These are phyloP conservation scores for Colletes gigas DNA, from an alignment of 1,140 invertebrate species.

Conservation along the genomic window DNA sequence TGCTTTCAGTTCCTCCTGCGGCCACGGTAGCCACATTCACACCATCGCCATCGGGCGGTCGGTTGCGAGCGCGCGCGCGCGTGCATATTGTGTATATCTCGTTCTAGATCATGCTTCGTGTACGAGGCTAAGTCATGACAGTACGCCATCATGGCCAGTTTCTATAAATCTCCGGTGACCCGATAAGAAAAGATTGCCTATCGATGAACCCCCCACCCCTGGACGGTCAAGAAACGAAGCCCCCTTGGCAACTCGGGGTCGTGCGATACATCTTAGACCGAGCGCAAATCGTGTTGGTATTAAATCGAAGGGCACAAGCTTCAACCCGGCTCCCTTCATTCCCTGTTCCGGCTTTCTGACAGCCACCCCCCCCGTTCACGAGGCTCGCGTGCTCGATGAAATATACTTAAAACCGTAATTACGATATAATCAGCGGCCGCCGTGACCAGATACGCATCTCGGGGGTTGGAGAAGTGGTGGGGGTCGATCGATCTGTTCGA, in stretches of 20 bases:
- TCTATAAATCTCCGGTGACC: constrained; percentile 68
- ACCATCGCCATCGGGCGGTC: neutral
- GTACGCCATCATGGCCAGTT: constrained; percentile 59
- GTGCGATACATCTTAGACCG: constrained; percentile 33
- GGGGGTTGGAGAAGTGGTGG: constrained; percentile 49
- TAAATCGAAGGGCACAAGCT: constrained; percentile 71
- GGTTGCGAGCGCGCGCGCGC: neutral
- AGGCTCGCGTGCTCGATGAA: constrained; percentile 75
- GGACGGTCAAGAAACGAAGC: constrained; percentile 10
- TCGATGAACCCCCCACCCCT: constrained; percentile 37
- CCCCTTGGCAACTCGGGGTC: neutral
- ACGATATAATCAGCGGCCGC: constrained; percentile 77
- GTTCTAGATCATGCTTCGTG: constrained; percentile 59
- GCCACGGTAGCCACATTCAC: constrained; percentile 6
- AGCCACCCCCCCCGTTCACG: neutral
- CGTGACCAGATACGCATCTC: constrained; percentile 78
- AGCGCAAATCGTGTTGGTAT: constrained; percentile 52
- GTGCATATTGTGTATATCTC: constrained; percentile 37
- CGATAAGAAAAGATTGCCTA: constrained; percentile 69
- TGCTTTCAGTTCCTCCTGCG: constrained; percentile 34
- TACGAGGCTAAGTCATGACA: constrained; percentile 58
- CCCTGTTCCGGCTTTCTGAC: neutral
- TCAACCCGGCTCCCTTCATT: constrained; percentile 35
- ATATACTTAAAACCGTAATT: constrained; percentile 79
- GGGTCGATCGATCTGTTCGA: constrained; percentile 74